Base-by-base conservation (phyloP, 2,888 invertebrate genomes). In the Dromius quadrimaculatus region DNA sequence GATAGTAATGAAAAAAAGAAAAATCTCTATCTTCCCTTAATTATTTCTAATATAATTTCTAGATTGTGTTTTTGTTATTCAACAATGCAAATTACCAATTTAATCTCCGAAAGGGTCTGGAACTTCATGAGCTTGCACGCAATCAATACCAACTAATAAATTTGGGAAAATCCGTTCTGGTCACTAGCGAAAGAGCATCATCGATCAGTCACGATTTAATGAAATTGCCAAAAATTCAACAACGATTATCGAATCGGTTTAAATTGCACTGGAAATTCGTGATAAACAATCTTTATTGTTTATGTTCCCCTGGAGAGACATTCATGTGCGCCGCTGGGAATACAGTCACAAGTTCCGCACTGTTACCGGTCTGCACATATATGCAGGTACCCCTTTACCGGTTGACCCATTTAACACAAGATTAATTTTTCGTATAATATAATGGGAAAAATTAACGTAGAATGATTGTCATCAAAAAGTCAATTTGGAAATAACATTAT, bases 401-500 rank as follows among this genome's bases (percentile, higher is more conserved):
- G 11, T n/a, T 59, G 59, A 59, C 59, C 59, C 22, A 59, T 59
- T 59, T 59, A 57, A 28, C 32, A 23, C 57, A 57, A 57, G 57
- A 57, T 57, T 57, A 15, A 59, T 59, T 59, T 36, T 59, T 59
- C 36, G 57, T 22, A 23, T 5, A 5, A 47, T 11, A 9, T 47
- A 47, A 47, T 47, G 36, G 34, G 20, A 19, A 59, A 59, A 36
- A 59, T 59, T 36, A 59, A 59, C 36, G 19, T 19, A 34, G 57
- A 57, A 32, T 57, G 57, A 57, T 57, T 57, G 57, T 57, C 34
- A 59, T 59, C 59, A 59, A 59, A 59, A 59, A 59, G 59, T 36
- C 59, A 59, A 59, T 59, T 59, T 59, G 28, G 11, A 34, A 57
- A 57, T 32, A 57, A 57, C 5, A 32, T 15, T 4, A 34, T 47